Evolutionary conservation across 2,888 invertebrate species (phyloP), one percentile per base, ranked within the genome.

Genomic region (Cyclophora albipunctata): DNA sequence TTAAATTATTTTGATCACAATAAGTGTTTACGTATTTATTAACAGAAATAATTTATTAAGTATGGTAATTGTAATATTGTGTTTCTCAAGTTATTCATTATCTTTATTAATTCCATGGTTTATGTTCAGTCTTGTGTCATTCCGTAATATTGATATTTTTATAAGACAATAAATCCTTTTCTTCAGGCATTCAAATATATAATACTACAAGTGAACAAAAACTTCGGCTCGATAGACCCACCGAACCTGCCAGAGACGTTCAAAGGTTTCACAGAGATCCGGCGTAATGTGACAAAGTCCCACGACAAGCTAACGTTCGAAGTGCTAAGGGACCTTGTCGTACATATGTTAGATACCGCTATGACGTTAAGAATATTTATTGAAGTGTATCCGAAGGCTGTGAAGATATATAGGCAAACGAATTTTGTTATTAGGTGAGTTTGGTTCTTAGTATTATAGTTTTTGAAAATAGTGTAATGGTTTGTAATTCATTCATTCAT

Each of bases 341-440:
- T 93, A 42, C 93, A 93, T 63, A 72, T 94, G 41, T 69, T 94
- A 50, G 96, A 96, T 68, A 92, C 92, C 7, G 90, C 92, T 0
- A 90, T 92, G 66, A 94, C 94, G 0, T 66, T 96, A 46, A 89
- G 90, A 65, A 80, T 92, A 60, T 92, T 96, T 52, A 63, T 95
- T n/a, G 92, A 93, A 48, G 84, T 92, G 0, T 93, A 92, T 66
- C 90, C 92, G 0, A 82, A 90, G 4, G 90, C 90, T 37, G 89
- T 69, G 45, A 69, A 55, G 58, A 88, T 69, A 90, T 92, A 81
- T 82, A 90, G 65, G 79, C 90, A 78, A 63, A 89, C 91, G 3
- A 89, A 91, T 60, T 90, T 93, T 65, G 80, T 89, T 54, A 81
- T 90, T 64, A 90, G 86, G 91, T 91, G 69, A 82, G 83, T 68